Evolutionary conservation across 2,797 vertebrate species (phyloP).

Genomic region (Megalops cyprinoides): DNA sequence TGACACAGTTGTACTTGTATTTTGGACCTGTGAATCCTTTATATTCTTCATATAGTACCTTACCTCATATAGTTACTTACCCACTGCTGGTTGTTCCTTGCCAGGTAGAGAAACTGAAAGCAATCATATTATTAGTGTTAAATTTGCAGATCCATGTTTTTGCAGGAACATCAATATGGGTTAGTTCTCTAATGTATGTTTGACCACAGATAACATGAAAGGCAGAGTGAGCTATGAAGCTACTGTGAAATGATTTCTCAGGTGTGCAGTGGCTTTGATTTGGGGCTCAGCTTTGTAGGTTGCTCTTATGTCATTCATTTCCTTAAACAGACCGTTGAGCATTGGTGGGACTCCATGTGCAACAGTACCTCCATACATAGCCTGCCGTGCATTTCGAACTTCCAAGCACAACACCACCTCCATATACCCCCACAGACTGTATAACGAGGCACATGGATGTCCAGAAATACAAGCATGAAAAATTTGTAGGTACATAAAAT

Average conservation of each 20-base stretch:
- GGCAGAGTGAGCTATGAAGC: neutral
- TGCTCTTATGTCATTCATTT: neutral
- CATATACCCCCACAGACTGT: too few relatives aligned
- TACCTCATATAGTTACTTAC: too few relatives aligned
- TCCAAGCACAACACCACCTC: too few relatives aligned
- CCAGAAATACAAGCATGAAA: too few relatives aligned
- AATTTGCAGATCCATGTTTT: neutral
- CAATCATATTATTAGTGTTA: neutral
- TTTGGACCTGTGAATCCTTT: neutral
- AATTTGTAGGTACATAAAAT: neutral
- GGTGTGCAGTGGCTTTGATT: neutral
- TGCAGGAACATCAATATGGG: conserved; percentile 12
- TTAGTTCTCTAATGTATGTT: conserved; percentile 11
- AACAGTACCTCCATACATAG: too few relatives aligned
- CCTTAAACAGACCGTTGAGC: neutral
- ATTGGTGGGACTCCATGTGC: neutral
- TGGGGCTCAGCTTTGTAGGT: neutral
- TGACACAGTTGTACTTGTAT: neutral
- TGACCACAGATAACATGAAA: neutral
- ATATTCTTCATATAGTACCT: neutral
- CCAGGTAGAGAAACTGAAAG: too few relatives aligned
- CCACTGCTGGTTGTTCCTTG: too few relatives aligned
- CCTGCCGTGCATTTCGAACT: too few relatives aligned
- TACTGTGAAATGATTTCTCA: neutral
- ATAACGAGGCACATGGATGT: too few relatives aligned